Base-by-base conservation (phyloP, 2,888 invertebrate genomes). In the Pristionchus fissidentatus region DNA sequence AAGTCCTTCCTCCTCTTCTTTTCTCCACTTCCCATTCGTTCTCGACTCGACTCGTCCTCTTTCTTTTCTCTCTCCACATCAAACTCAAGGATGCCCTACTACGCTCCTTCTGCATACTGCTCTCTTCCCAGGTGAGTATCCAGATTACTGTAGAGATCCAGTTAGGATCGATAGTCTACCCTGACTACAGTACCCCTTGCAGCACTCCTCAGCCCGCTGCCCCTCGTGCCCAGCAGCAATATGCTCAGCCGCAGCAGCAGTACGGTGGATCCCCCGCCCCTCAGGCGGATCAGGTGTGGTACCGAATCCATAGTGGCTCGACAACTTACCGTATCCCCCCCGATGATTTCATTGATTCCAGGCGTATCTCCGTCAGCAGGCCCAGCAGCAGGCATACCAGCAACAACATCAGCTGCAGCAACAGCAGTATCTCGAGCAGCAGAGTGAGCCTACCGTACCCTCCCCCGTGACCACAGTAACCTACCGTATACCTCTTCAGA, bases 391-490 rank as follows among this genome's bases (percentile, higher is more conserved):
- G 66, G 70, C 70, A 10, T 4, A 26, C 10, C 70, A 70, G 70
- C 70, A 43, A 35, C 70, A 70, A 13, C 70, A 70, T n/a, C 70
- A 70, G 41, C 43, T 70, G 70, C 70, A 41, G 70, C 70, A 70
- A 32, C 70, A 70, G 26, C 70, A 70, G 70, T 70, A 70, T 41
- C 38, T 70, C 70, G 70, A 70, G 41, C 70, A 70, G 70, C 70
- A 70, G 70, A 70, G 70, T 70, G 43, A n/a, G n/a, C 38, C 38
- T 66, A 19, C 5, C 5, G 62, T n/a, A 22, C 57, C 57, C 10
- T 57, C 26, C 57, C 29, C 13, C 26, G 2, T 15, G 35, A 10
- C 57, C 29, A 57, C 26, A 57, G 4, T 57, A 57, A 26, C 29
- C 0, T 26, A 62, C 35, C 38, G 35, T 70, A 41, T 32, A 22